A percentile compares a stretch with the other conserved stretches of the same genome.
Conservation (phyloP, 2,797 vertebrate species). For the Ambastaia sidthimunki region DNA sequence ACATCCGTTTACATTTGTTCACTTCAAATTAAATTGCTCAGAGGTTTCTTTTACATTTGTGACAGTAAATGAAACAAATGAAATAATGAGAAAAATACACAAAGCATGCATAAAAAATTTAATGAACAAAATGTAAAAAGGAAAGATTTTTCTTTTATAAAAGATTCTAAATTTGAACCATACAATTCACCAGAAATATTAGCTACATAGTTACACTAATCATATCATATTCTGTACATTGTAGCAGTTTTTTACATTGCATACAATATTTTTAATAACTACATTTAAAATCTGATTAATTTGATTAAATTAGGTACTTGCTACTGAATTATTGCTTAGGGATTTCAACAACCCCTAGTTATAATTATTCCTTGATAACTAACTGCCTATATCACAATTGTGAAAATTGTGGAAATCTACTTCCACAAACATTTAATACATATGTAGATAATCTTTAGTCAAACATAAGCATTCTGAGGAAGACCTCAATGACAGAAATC, state of each 20-base stretch:
- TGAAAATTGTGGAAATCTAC: too few relatives aligned
- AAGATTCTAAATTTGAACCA: slow-evolving; percentile 74
- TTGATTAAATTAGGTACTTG: not conserved
- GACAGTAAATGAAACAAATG: not conserved
- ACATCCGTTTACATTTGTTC: slow-evolving; percentile 57
- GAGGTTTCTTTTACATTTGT: not conserved
- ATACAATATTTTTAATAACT: too few relatives aligned
- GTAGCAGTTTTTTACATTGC: too few relatives aligned
- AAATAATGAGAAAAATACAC: not conserved
- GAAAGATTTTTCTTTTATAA: not conserved
- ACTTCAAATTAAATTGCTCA: slow-evolving; percentile 40
- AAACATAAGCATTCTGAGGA: too few relatives aligned
- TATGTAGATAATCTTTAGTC: too few relatives aligned
- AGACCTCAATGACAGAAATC: slow-evolving; percentile 84
- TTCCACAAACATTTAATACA: too few relatives aligned
- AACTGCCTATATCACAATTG: too few relatives aligned
- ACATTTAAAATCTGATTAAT: too few relatives aligned
- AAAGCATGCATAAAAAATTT: not conserved
- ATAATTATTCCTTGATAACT: too few relatives aligned
- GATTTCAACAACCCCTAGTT: not conserved
- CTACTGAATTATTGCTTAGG: not conserved
- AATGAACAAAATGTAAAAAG: not conserved
- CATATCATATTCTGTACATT: too few relatives aligned
- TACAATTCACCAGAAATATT: not conserved
- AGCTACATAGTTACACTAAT: too few relatives aligned